These are phyloP conservation scores for Arctia plantaginis DNA, from an alignment of 2,888 invertebrate genomes.

Conservation along the genomic window DNA sequence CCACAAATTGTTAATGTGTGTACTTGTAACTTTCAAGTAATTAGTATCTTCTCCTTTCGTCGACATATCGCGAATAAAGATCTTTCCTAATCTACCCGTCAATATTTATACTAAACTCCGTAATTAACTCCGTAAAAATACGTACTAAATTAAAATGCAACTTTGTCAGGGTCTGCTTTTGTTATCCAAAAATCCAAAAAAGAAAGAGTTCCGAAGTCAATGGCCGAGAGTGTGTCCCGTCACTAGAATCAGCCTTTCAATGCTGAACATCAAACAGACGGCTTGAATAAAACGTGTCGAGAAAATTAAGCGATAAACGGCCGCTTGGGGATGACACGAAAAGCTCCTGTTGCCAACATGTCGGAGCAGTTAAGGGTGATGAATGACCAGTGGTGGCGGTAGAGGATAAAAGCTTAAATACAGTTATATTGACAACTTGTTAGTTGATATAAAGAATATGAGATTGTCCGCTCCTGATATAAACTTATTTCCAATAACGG, in stretches of 20 bases:
- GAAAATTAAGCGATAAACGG: constrained; percentile 32
- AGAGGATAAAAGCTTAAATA: constrained; percentile 5
- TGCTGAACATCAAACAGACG: not conserved
- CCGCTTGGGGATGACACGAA: constrained; percentile 21
- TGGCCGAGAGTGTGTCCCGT: not conserved
- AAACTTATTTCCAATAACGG: not conserved
- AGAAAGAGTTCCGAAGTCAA: not conserved
- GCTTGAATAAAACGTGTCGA: constrained; percentile 21
- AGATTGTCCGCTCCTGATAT: not conserved
- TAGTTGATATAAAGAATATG: not conserved
- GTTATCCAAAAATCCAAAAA: not conserved
- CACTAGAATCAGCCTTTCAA: not conserved
- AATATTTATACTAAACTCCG: not conserved
- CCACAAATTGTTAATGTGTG: not conserved
- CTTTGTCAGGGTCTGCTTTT: not conserved
- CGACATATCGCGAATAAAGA: not conserved
- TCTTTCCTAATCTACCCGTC: not conserved
- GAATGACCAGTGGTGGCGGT: not conserved
- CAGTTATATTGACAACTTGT: not conserved
- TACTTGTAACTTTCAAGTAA: not conserved
- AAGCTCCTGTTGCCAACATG: constrained; percentile 24
- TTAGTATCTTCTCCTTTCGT: not conserved
- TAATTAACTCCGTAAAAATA: not conserved
- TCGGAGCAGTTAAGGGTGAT: constrained; percentile 9
- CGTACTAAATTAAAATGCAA: not conserved